phyloP scores from a whole-genome alignment of 30 jellyfish, hydroid and myxozoan species.

The Pelagia noctiluca region DNA sequence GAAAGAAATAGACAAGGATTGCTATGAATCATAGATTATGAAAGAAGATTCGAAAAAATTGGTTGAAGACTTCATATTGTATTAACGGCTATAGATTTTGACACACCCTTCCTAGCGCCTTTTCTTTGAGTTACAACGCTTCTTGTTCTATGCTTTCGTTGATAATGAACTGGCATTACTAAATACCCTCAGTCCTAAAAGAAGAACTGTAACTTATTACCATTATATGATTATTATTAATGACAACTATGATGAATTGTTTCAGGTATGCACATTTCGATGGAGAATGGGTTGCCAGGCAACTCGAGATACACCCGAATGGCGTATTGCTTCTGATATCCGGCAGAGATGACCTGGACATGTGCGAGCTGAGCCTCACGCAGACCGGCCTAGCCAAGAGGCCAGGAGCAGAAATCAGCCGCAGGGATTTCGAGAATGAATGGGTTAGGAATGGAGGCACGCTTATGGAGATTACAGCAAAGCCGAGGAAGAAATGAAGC shows the following conservation, averaged over 20 bases:
- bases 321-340: conserved; percentile 90
- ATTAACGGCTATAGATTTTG: no score
- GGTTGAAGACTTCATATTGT: no score
- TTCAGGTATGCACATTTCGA: conserved; percentile 99
- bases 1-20: no score
- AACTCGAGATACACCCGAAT: conserved; percentile 94
- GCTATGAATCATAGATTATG: no score
- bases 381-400: conserved; percentile 88
- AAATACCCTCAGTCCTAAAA: no score
- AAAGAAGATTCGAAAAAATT: no score
- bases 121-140: no score
- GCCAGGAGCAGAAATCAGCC: conserved; percentile 97
- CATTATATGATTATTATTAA: neutral
- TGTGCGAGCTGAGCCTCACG: conserved; percentile 94
- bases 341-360: conserved; percentile 93
- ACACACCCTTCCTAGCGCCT: no score
- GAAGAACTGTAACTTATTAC: no score
- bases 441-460: conserved; percentile 91
- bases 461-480: conserved; percentile 63
- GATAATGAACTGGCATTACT: no score
- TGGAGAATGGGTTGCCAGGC: conserved; percentile 99
- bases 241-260: neutral
- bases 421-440: conserved; percentile 82
- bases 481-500: conserved; percentile 71
- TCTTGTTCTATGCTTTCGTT: no score